Evolutionary conservation across 2,888 invertebrate genomes (phyloP).

Genomic region (Nemoura dubitans): DNA sequence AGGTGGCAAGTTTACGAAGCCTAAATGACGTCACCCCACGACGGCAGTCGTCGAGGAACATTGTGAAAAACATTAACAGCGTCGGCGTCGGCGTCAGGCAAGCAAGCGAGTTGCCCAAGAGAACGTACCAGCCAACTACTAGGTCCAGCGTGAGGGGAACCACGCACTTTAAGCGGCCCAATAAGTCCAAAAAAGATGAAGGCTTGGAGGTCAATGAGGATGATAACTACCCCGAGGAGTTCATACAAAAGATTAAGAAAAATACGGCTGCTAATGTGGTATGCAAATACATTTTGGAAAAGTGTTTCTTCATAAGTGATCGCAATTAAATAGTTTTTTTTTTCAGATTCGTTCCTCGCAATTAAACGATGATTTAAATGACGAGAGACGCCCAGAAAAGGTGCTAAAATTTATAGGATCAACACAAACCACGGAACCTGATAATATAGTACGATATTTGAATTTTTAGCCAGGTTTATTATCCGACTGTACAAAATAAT

Average conservation of each 20-base stretch:
- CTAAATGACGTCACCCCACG: not conserved
- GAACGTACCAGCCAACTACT: not conserved
- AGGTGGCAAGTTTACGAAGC: not conserved
- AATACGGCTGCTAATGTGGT: conserved; percentile 8
- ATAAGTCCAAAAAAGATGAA: conserved; percentile 1
- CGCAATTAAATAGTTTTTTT: too few species aligned
- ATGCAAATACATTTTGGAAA: not conserved
- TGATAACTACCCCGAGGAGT: conserved; percentile 37
- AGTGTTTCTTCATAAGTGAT: not conserved
- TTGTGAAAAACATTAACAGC: not conserved
- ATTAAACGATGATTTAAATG: not conserved
- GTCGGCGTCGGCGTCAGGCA: not conserved
- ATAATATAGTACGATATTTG: not conserved
- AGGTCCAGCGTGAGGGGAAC: not conserved
- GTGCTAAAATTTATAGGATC: not conserved
- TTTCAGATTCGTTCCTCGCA: not conserved
- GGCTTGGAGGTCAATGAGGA: conserved; percentile 29
- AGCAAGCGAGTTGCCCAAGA: not conserved
- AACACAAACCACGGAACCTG: not conserved
- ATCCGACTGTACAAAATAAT: not conserved
- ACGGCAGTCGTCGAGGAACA: not conserved
- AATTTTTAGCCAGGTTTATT: not conserved
- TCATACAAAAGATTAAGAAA: conserved; percentile 28
- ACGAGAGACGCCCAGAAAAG: not conserved
- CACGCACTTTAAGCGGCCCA: not conserved